These are phyloP conservation scores for Clusia tigrina DNA, from an alignment of 2,888 invertebrate genomes.

Conservation along the genomic window DNA sequence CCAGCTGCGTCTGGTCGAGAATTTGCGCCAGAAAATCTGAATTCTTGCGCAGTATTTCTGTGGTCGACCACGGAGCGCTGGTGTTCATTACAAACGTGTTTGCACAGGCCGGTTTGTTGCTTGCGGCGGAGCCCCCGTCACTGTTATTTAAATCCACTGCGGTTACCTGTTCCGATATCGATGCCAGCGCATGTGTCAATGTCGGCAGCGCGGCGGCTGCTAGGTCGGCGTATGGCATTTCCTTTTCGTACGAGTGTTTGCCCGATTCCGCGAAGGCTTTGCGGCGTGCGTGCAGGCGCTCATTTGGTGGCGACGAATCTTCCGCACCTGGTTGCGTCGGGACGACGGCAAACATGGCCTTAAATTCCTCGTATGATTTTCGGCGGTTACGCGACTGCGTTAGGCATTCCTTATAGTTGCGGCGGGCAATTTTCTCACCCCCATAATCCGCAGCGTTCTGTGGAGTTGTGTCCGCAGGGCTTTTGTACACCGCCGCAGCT, in stretches of 20 bases:
- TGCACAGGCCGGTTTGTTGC: conserved; percentile 50
- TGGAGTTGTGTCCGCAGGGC: conserved; percentile 26
- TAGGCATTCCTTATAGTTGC: conserved; percentile 63
- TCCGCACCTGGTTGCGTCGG: conserved; percentile 17
- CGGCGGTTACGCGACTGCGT: conserved; percentile 64
- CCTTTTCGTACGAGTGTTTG: conserved; percentile 20
- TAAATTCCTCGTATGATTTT: conserved; percentile 65
- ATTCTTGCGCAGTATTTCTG: conserved; percentile 60
- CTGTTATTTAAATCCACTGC: conserved; percentile 35
- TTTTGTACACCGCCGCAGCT: conserved; percentile 23
- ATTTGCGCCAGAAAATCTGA: conserved; percentile 62
- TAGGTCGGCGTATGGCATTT: conserved; percentile 9
- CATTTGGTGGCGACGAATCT: conserved; percentile 1
- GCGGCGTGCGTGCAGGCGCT: conserved; percentile 1
- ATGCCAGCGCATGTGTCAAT: conserved; percentile 52
- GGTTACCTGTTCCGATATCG: conserved; percentile 59
- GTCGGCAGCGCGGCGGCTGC: conserved; percentile 11
- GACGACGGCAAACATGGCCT: conserved; percentile 56
- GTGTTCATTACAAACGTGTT: conserved; percentile 51
- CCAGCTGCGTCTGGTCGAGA: conserved; percentile 58
- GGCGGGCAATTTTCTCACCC: conserved; percentile 57
- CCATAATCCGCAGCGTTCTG: conserved; percentile 20
- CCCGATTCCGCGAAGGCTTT: conserved; percentile 17
- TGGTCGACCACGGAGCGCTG: conserved; percentile 45
- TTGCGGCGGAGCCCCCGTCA: conserved; percentile 17